Evolutionary conservation across 1,140 invertebrate species (phyloP), one percentile per base, ranked within the genome.

Genomic region (Hormaphis cornu): DNA sequence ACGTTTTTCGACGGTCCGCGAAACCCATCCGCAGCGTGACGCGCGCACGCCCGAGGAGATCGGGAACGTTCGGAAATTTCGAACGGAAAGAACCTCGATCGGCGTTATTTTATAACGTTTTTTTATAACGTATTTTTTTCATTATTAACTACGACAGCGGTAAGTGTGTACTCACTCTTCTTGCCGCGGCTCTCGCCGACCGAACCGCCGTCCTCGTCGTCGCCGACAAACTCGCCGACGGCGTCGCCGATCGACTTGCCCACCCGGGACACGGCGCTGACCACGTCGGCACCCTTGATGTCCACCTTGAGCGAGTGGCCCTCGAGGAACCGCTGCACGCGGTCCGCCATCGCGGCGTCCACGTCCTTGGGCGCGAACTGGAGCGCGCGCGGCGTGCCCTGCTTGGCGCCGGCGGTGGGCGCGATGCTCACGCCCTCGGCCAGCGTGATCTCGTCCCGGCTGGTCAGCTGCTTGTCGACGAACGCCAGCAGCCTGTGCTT

Each of bases 401-500:
- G 84, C 82, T 0, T 69, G 70, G 7, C 79, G 71, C 71, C 73
- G 8, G 74, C 74, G 0, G 85, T 88, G 75, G 87, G 87, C n/a
- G 90, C 86, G 10, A 91, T 86, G 3, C 88, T 89, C 18, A 91
- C 87, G 22, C 88, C 89, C 71, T 91, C 88, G 66, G 87, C 86
- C 16, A 91, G 76, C 1, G 85, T 84, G 74, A 89, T 89, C 54
- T 83, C 83, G 72, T 90, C 89, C 77, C 87, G 89, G n/a, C n/a
- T 58, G 72, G 83, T 83, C 22, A 90, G 79, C 81, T 89, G 86
- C 76, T 90, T 89, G 78, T 91, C 89, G 28, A 90, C 86, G 77
- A 86, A 89, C 1, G 87, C 85, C 79, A 90, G 89, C 72, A 91
- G 82, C 76, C 90, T 91, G 80, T 89, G 88, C 77, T 90, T 91